A percentile compares a stretch with the other conserved stretches of the same genome.
Evolutionary conservation across 2,797 vertebrate genomes (phyloP).

Genomic region (Poecilia picta): DNA sequence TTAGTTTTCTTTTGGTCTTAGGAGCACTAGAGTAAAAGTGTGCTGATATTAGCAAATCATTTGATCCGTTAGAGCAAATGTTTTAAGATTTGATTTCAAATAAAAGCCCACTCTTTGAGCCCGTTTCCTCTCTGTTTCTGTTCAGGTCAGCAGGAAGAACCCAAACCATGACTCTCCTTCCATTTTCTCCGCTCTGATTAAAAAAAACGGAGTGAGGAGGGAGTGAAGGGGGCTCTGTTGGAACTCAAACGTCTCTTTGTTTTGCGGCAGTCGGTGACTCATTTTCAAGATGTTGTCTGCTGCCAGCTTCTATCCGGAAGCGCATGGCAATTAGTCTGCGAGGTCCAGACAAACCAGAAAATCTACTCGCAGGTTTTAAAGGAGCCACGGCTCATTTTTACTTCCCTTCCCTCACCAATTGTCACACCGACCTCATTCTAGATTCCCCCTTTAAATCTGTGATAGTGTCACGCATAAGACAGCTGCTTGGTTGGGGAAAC

Average conservation of each 20-base stretch:
- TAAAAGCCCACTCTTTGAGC: conserved; percentile 6
- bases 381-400: conserved; percentile 65
- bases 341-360: conserved; percentile 98
- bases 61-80: not conserved
- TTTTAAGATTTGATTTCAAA: conserved; percentile 42
- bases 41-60: not conserved
- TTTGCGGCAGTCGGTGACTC: conserved; percentile 94
- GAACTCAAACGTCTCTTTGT: conserved; percentile 92
- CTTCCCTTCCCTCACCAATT: not conserved
- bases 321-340: conserved; percentile 98
- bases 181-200: conserved; percentile 17
- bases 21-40: not conserved
- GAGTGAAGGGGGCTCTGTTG: conserved; percentile 39
- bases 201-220: not conserved
- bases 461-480: not conserved
- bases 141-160: conserved; percentile 25
- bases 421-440: conserved; percentile 15
- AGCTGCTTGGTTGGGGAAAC: not conserved
- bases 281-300: conserved; percentile 99
- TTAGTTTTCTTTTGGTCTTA: not conserved
- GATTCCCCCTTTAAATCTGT: no score
- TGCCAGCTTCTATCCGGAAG: conserved; percentile 99
- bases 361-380: conserved; percentile 80
- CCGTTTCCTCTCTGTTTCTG: not conserved
- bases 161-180: conserved; percentile 19